Base-by-base conservation (phyloP, 2,797 vertebrate species). In the Poecilia velifera region DNA sequence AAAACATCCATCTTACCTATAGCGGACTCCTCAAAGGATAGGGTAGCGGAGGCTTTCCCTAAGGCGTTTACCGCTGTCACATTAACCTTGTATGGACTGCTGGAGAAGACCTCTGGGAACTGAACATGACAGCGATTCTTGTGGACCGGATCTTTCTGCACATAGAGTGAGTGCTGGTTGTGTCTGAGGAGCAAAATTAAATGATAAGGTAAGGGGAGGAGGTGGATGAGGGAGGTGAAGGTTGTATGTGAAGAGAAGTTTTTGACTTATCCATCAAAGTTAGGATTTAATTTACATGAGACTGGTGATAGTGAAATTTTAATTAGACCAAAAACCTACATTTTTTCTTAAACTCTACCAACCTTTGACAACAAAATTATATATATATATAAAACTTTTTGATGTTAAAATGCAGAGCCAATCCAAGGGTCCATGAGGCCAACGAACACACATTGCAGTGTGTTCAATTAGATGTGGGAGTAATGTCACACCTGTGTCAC, bases 91-190 rank as follows among this genome's bases (percentile, higher is more conserved):
- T 99, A 99, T 77, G 97, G 97, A 93, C 94, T 94, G 14, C 94
- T 97, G 0, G 98, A 98, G 94, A 99, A 99, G 85, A 99, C 96
- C 88, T 98, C 98, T 13, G 96, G 95, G 85, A 98, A 99, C 77
- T 94, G 96, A 74, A 99, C 97, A 73, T 98, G 97, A 88, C 98
- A 98, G 82, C 98, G 96, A 91, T 99, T 99, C 95, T 98, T 99
- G 84, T 97, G 97, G 85, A 96, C 79, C 0, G 93, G 80, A 72
- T 99, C 98, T 90, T 96, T 96, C 92, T 97, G 96, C 51, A 97
- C 98, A 78, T 96, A 96, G 90, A 99, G 96, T 45, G 96, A 94
- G 82, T 94, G 97, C 57, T 97, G 96, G 94, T 97, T 98, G 0
- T 99, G 97, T 94, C 98, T 99, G 91, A 13, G 72, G 53, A 78